Evolutionary conservation across 30 jellyfish, hydroid and myxozoan genomes (phyloP), one percentile per base, ranked within the genome.

Genomic region (Mastigias papua): DNA sequence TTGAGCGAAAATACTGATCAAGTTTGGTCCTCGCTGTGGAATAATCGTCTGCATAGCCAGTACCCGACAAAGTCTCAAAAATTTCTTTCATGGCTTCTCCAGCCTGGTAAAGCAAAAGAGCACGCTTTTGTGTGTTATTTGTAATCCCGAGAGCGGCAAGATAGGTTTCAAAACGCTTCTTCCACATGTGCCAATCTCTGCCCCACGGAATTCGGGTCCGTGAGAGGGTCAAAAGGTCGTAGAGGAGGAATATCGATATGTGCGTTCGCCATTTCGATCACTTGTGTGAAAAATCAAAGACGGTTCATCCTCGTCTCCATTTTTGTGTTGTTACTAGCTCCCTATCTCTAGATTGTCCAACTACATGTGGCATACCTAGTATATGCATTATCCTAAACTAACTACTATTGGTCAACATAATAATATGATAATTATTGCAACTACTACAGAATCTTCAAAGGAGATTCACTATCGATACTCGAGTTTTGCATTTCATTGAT

Each of bases 71-170:
- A 17, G 86, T 73, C 34, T 73, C 86, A 42, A 73, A 42, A 11
- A 73, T 73, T 17, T 26, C 80, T 33, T 77, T 62, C 3, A 16
- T 77, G 10, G 88, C 83, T 37, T 48, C 81, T 20, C 83, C 88
- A 33, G 80, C 80, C 29, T 26, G 80, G 58, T 77, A 77, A 2
- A 77, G 58, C 29, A 77, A 25, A 20, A 77, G 46, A 17, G 82
- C 88, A 16, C 86, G 34, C 48, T 75, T 77, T 26, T 77, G 88
- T 49, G 81, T 26, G 57, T 48, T 32, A 29, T 77, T 86, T 21
- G 22, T 27, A 77, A 77, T 54, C 54, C 88, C 83, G 29, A 77
- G 88, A 27, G 88, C 86, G 29, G 88, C 83, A 46, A 77, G 35
- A 26, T 77, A 77, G 51, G 22, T 77, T 28, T 77, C 88, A 77